phyloP scores from a whole-genome alignment of 2,888 invertebrate species.

The Spilarctia lutea region DNA sequence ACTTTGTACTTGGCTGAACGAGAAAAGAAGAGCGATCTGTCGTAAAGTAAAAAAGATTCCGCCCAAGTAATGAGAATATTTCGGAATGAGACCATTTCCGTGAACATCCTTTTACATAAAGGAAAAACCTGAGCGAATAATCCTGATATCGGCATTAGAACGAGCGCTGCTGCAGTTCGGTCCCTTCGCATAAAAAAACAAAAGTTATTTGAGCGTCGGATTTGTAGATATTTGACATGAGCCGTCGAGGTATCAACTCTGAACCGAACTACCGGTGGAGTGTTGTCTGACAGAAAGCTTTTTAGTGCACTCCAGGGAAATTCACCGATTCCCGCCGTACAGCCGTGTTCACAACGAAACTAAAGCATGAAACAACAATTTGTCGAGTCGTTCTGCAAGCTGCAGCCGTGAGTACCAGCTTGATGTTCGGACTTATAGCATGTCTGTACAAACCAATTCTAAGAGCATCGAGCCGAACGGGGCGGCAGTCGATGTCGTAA shows the following conservation, averaged over 20 bases:
- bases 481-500: slow-evolving; percentile 68
- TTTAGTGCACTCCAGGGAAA: slow-evolving; percentile 83
- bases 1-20: slow-evolving; percentile 73
- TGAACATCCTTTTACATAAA: slow-evolving; percentile 63
- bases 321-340: slow-evolving; percentile 76
- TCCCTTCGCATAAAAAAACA: slow-evolving; percentile 64
- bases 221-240: slow-evolving; percentile 67
- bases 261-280: slow-evolving; percentile 69
- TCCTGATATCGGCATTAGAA: slow-evolving; percentile 65
- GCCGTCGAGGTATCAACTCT: slow-evolving; percentile 66
- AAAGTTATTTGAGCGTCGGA: slow-evolving; percentile 67
- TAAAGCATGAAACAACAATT: slow-evolving; percentile 71
- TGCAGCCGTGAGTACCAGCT: slow-evolving; percentile 45
- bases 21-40: slow-evolving; percentile 69
- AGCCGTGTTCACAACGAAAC: slow-evolving; percentile 62
- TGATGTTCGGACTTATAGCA: slow-evolving; percentile 51
- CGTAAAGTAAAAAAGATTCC: slow-evolving; percentile 77
- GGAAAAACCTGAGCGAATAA: slow-evolving; percentile 62
- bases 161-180: slow-evolving; percentile 55
- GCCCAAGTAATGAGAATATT: slow-evolving; percentile 79
- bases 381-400: slow-evolving; percentile 61
- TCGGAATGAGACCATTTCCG: slow-evolving; percentile 67
- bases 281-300: slow-evolving; percentile 71
- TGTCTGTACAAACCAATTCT: slow-evolving; percentile 38
- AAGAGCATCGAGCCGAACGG: slow-evolving; percentile 47